These are phyloP conservation scores for Tychaedon coryphoeus DNA, from an alignment of 2,113 vertebrate species.

Conservation along the genomic window DNA sequence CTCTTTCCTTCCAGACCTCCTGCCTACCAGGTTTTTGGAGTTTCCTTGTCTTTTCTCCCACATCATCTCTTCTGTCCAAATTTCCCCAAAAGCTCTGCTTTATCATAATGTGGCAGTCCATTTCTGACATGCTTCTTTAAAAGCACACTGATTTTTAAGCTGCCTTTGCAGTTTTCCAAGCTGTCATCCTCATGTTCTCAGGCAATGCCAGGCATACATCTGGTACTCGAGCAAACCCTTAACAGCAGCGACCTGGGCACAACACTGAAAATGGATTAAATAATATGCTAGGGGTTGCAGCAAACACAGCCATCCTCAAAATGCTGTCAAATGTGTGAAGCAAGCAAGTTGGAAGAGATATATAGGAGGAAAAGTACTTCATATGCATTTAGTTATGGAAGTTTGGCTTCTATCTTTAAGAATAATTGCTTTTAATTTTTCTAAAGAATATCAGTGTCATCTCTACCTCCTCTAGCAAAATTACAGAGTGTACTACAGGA, in stretches of 20 bases:
- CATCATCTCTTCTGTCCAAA: neutral
- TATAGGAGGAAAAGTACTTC: neutral
- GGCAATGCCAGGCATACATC: neutral
- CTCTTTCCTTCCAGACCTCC: neutral
- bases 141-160: neutral
- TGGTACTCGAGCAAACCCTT: neutral
- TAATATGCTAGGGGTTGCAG: neutral
- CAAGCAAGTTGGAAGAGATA: neutral
- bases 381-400: neutral
- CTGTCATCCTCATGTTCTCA: neutral
- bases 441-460: neutral
- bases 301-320: neutral
- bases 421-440: neutral
- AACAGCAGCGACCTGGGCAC: rapidly evolving
- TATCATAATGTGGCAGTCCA: neutral
- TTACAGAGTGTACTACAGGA: neutral
- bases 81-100: neutral
- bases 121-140: neutral
- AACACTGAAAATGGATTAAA: neutral
- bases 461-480: neutral
- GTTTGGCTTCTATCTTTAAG: neutral
- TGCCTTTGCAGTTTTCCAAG: neutral
- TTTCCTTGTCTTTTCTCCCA: neutral
- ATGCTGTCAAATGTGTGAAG: neutral
- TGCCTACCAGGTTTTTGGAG: neutral